phyloP scores from a whole-genome alignment of 2,113 vertebrate genomes.

The Albula goreensis region DNA sequence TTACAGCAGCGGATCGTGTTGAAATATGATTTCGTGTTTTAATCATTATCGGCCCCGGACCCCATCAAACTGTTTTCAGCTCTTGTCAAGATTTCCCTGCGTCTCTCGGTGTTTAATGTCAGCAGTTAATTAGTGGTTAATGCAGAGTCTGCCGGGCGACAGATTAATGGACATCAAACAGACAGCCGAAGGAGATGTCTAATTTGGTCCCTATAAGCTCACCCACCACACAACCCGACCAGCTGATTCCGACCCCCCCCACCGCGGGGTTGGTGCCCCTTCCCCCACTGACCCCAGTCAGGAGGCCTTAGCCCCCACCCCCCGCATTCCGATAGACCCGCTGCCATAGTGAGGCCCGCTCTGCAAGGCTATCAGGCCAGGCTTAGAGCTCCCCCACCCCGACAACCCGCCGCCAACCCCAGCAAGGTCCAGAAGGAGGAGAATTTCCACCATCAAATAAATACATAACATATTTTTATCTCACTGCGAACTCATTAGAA shows the following conservation, averaged over 20 bases:
- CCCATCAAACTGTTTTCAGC: constrained; percentile 49
- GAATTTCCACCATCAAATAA: background rate
- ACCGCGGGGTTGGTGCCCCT: constrained; percentile 19
- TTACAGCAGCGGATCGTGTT: constrained; percentile 42
- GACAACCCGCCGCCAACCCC: background rate
- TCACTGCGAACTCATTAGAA: background rate
- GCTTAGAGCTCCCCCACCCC: background rate
- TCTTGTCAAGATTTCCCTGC: constrained; percentile 60
- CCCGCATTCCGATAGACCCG: constrained; percentile 53
- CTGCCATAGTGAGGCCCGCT: constrained; percentile 55
- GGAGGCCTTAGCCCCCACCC: background rate
- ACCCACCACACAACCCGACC: constrained; percentile 31
- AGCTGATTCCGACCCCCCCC: background rate
- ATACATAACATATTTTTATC: background rate
- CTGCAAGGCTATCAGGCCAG: background rate
- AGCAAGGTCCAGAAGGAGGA: background rate
- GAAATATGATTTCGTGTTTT: constrained; percentile 42
- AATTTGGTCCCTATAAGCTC: constrained; percentile 57
- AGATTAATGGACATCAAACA: constrained; percentile 64
- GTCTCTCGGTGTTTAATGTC: constrained; percentile 53
- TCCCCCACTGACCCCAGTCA: constrained; percentile 38
- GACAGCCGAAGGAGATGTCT: constrained; percentile 54
- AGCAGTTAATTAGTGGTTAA: constrained; percentile 69
- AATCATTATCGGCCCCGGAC: constrained; percentile 51
- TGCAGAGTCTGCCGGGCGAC: constrained; percentile 57